A percentile compares a stretch with the other conserved stretches of the same genome.
phyloP scores from a whole-genome alignment of 1,140 invertebrate species.

The Caenorhabditis latens region DNA sequence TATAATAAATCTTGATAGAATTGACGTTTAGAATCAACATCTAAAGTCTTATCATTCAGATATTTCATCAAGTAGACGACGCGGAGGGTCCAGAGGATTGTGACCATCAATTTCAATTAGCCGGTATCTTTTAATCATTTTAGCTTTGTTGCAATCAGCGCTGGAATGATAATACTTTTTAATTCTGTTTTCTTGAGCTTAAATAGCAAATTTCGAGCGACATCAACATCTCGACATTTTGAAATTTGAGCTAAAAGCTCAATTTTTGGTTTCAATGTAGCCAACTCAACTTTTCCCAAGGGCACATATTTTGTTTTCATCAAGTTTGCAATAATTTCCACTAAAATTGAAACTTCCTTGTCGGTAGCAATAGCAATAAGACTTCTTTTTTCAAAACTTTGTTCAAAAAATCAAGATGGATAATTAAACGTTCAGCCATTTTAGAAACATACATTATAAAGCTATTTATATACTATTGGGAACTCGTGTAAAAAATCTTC shows the following conservation, averaged over 20 bases:
- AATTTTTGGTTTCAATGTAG: neutral
- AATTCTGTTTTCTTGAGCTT: neutral
- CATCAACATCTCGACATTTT: neutral
- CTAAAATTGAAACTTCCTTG: neutral
- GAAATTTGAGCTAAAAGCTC: neutral
- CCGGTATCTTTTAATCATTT: conserved; percentile 11
- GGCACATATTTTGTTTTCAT: neutral
- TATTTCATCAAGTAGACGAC: neutral
- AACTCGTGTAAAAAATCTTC: neutral
- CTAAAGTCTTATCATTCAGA: neutral
- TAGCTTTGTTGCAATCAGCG: neutral
- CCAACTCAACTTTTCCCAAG: neutral
- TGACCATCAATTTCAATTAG: conserved; percentile 4
- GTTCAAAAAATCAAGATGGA: neutral
- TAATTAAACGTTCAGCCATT: neutral
- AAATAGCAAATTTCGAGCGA: neutral
- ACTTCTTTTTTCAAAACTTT: neutral
- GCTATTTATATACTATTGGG: neutral
- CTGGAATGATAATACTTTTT: conserved; percentile 8
- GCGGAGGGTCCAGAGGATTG: neutral
- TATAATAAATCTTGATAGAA: conserved; percentile 7
- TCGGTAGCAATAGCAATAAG: neutral
- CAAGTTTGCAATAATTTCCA: neutral
- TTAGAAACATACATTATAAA: neutral
- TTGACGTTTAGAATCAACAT: neutral